Percentiles rank a stretch among this genome's conserved stretches.
Evolutionary conservation across 2,888 invertebrate species (phyloP).

Genomic region (Dromius quadrimaculatus): DNA sequence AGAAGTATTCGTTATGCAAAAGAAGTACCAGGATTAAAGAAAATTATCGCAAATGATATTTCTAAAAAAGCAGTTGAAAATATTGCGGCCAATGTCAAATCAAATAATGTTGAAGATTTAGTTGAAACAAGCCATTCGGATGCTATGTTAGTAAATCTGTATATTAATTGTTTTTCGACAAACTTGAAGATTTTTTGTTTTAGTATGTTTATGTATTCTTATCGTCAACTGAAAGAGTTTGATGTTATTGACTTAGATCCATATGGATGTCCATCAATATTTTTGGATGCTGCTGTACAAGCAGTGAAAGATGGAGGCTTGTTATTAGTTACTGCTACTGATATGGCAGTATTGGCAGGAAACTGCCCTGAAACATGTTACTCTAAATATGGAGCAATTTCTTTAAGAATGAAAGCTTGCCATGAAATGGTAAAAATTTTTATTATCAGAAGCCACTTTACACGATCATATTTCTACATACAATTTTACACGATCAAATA

Average conservation of each 20-base stretch:
- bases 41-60: constrained; percentile 93
- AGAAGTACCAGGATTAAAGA: constrained; percentile 85
- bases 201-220: constrained; percentile 88
- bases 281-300: constrained; percentile 91
- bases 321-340: constrained; percentile 95
- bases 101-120: constrained; percentile 80
- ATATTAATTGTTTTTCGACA: not conserved
- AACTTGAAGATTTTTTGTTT: constrained; percentile 57
- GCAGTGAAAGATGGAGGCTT: constrained; percentile 85
- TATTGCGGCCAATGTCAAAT: constrained; percentile 83
- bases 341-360: constrained; percentile 96
- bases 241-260: constrained; percentile 97
- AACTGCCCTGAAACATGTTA: constrained; percentile 95
- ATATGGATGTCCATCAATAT: constrained; percentile 94
- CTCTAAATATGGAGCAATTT: constrained; percentile 93
- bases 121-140: constrained; percentile 85
- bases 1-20: constrained; percentile 96
- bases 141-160: constrained; percentile 78
- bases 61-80: constrained; percentile 86
- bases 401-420: constrained; percentile 86
- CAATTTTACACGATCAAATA: too few species aligned
- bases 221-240: constrained; percentile 79
- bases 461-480: too few species aligned
- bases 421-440: constrained; percentile 90
- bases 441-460: too few species aligned